Evolutionary conservation across 2,888 invertebrate genomes (phyloP), one percentile per base, ranked within the genome.

Genomic region (Lasioglossum leucozonium): DNA sequence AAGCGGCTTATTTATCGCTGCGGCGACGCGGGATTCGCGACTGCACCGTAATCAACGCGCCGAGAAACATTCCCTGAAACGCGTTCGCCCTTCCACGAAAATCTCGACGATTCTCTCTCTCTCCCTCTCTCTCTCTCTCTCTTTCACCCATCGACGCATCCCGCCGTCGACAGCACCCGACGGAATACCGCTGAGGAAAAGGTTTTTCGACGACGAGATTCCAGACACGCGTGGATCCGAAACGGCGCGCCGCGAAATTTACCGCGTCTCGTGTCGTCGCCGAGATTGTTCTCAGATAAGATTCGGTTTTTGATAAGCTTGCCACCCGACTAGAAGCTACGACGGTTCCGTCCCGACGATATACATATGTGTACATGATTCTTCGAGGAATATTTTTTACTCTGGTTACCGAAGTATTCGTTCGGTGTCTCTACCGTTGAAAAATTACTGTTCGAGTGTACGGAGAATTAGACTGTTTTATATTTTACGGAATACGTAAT

Each of bases 1-100:
- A 91, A 91, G 89, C 88, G 84, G 89, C 86, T 91, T 91, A 90
- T 91, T 91, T 91, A 91, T 91, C 85, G 85, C 88, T 71, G 83
- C 44, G 85, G 67, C 80, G 83, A 71, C 79, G 76, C 67, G 74
- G 79, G 72, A 86, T 77, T 84, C 79, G 84, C 77, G 74, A 85
- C 74, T 78, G 77, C 42, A 51, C 75, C 81, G 89, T 85, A 81
- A 90, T 85, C 86, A 87, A 72, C 84, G 40, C 82, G 44, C 40
- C 81, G 74, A 62, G 77, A 76, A 34, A 79, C 82, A 83, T 65
- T 77, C 75, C 67, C 26, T 69, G 71, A 84, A 79, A 77, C 74
- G 69, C 67, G 65, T 58, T 79, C 55, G 34, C 34, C 65, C 34
- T 34, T 34, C 34, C 69, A 34, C 37, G 67, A 37, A 37, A 67